Conservation (phyloP, 2,888 invertebrate genomes). For the Ormyrus thymus region DNA sequence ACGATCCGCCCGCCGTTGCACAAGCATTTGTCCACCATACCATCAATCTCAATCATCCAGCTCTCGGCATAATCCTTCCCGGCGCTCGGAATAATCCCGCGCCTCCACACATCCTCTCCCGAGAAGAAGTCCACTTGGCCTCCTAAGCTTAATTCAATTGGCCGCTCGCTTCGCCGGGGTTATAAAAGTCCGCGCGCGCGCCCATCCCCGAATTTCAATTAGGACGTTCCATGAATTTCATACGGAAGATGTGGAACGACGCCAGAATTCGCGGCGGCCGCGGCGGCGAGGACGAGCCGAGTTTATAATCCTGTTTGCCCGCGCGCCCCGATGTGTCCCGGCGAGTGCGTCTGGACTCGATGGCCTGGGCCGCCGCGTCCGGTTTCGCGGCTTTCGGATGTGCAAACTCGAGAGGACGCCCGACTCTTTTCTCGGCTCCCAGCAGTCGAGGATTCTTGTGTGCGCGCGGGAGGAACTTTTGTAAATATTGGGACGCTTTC, state of each 20-base stretch:
- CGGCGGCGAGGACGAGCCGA: constrained; percentile 23
- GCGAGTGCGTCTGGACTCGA: constrained; percentile 8
- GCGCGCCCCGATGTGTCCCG: constrained; percentile 8
- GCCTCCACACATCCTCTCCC: too few species aligned
- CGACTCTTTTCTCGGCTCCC: too few species aligned
- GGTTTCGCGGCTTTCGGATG: too few species aligned
- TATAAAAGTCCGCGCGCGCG: constrained; percentile 30
- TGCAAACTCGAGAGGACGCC: too few species aligned
- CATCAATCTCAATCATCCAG: too few species aligned
- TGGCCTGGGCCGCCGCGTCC: background rate
- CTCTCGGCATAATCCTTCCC: too few species aligned
- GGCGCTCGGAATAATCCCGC: too few species aligned
- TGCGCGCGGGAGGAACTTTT: too few species aligned
- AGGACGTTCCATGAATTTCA: constrained; percentile 56
- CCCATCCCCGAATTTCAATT: constrained; percentile 57
- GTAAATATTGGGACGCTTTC: too few species aligned
- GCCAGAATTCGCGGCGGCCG: constrained; percentile 41
- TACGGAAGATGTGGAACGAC: constrained; percentile 43
- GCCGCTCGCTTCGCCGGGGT: constrained; percentile 6
- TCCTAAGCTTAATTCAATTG: constrained; percentile 38
- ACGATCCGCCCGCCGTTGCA: too few species aligned
- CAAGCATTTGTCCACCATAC: too few species aligned
- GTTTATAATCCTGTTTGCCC: constrained; percentile 55
- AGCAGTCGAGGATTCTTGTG: too few species aligned
- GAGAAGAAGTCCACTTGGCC: constrained; percentile 5